These are phyloP conservation scores for Saturnia japonica DNA, from an alignment of 2,888 invertebrate genomes.

Conservation along the genomic window DNA sequence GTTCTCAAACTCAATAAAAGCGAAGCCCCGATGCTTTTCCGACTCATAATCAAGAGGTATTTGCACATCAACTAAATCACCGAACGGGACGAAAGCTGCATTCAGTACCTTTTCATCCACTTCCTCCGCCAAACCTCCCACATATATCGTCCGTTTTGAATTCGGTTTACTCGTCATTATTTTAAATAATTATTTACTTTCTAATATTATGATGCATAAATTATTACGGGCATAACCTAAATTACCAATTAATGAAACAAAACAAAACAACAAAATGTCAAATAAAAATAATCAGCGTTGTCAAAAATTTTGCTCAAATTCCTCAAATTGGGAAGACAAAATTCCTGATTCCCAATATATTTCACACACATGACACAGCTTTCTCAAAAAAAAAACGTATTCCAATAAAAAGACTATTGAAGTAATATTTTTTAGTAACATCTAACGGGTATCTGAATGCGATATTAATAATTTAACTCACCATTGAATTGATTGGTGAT, in stretches of 20 bases:
- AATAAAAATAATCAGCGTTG: no score
- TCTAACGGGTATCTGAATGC: no score
- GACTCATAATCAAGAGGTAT: slow-evolving; percentile 99
- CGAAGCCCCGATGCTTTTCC: slow-evolving; percentile 98
- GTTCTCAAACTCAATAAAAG: slow-evolving; percentile 98
- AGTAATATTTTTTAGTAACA: no score
- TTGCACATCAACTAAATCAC: slow-evolving; percentile 98
- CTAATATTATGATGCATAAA: background rate
- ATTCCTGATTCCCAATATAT: no score
- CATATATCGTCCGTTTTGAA: slow-evolving; percentile 91
- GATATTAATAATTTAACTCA: no score
- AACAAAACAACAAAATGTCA: slow-evolving; percentile 2
- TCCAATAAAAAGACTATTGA: no score
- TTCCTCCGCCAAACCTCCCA: slow-evolving; percentile 95
- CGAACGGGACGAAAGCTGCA: slow-evolving; percentile 99
- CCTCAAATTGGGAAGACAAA: no score
- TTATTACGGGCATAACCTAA: background rate
- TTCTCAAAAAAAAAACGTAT: no score
- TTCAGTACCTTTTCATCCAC: slow-evolving; percentile 97
- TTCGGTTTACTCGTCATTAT: slow-evolving; percentile 81
- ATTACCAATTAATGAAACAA: background rate
- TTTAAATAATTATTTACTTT: slow-evolving; percentile 2
- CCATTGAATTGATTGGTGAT: no score
- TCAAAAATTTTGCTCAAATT: no score
- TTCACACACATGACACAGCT: no score